Evolutionary conservation across 2,888 invertebrate species (phyloP), one percentile per base, ranked within the genome.

Genomic region (Tetrapedia diversipes): DNA sequence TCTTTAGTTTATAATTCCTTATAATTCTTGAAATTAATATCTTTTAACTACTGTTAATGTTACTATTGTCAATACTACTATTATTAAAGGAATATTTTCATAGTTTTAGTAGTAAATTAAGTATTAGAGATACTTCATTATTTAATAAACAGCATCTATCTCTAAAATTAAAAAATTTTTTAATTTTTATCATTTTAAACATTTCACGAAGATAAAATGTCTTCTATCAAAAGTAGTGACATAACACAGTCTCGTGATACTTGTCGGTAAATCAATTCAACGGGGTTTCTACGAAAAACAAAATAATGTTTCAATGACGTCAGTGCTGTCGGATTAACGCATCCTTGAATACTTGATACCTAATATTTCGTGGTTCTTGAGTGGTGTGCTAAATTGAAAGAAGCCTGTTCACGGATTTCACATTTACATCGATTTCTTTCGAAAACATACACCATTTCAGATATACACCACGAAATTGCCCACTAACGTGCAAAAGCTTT

Each of bases 191-290:
- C 16, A 27, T 4, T 11, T 53, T 2, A 6, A 53, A 11, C 11
- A 34, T 3, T 19, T 53, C 19, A 49, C 29, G 59, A 57, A 56
- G 49, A 64, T 72, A 27, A 53, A 32, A 32, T 11, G 66, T 73
- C 51, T 49, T 63, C 69, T 53, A 61, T 79, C 63, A 67, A 53
- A 14, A 29, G 60, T 81, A 80, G 68, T 77, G 61, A 73, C 77
- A 80, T 77, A 80, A 68, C 67, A 77, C 70, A 68, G 70, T 68
- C 65, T 81, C 81, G 70, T 80, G 77, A 74, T 74, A 60, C 77
- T 63, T 47, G 39, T 63, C 73, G 56, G 54, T 66, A 39, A 77
- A 80, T 80, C 80, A 81, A 73, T 81, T 79, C 76, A 66, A 73
- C 45, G 29, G 43, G 57, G 22, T 43, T 53, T 53, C 37, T 56